A percentile compares a stretch with the other conserved stretches of the same genome.
These are phyloP conservation scores for Acrocera orbiculus DNA, from an alignment of 2,888 invertebrate genomes.

Conservation along the genomic window DNA sequence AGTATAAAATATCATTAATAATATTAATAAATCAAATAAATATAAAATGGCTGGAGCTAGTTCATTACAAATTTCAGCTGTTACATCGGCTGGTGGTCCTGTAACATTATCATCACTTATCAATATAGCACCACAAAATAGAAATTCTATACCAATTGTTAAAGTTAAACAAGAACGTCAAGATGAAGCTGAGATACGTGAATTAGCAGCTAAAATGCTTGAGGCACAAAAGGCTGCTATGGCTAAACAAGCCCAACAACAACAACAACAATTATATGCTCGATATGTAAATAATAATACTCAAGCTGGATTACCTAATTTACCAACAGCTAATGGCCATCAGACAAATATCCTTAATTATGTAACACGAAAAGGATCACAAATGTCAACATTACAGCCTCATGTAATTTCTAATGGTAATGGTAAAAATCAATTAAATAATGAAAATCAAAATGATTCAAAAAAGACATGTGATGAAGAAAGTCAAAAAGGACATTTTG, in stretches of 20 bases:
- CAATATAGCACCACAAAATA: conserved; percentile 1
- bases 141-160: conserved; percentile 4
- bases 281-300: background rate
- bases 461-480: conserved; percentile 43
- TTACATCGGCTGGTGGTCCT: conserved; percentile 7
- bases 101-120: conserved; percentile 2
- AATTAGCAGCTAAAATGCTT: conserved; percentile 72
- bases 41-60: conserved; percentile 4
- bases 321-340: conserved; percentile 12
- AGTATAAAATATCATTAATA: conserved; percentile 3
- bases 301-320: background rate
- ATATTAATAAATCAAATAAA: no score
- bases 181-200: conserved; percentile 75
- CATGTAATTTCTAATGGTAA: conserved; percentile 9
- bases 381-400: conserved; percentile 8
- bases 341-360: conserved; percentile 45
- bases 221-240: conserved; percentile 60
- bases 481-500: conserved; percentile 66
- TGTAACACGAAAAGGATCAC: conserved; percentile 32
- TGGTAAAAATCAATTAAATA: conserved; percentile 22
- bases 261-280: conserved; percentile 8
- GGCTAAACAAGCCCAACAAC: conserved; percentile 17
- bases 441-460: conserved; percentile 11
- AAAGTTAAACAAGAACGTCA: conserved; percentile 29
- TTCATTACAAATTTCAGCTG: conserved; percentile 8